Conservation (phyloP, 2,797 vertebrate species). For the Sylvilagus floridanus region DNA sequence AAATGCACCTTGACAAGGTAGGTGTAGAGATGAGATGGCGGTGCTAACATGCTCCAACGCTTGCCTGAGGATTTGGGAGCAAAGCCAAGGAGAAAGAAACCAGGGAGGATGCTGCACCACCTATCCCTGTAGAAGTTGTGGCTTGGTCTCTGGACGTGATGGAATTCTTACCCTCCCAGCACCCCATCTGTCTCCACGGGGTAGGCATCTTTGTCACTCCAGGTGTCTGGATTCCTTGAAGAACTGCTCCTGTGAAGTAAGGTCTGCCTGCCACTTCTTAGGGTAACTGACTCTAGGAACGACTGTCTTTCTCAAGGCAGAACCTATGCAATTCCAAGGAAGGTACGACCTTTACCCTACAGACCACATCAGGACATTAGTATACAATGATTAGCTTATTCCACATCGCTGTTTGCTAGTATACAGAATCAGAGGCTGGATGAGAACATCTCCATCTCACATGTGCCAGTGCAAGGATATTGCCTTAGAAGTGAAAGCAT, state of each 20-base stretch:
- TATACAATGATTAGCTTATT: background rate
- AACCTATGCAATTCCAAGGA: background rate
- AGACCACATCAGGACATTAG: constrained; percentile 4
- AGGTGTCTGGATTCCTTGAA: constrained; percentile 66
- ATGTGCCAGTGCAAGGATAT: background rate
- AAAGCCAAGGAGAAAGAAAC: background rate
- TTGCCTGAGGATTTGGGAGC: constrained; percentile 5
- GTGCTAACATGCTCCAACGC: background rate
- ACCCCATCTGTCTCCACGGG: background rate
- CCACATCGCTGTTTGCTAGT: background rate
- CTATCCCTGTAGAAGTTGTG: background rate
- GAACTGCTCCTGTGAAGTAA: constrained; percentile 50
- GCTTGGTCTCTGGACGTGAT: background rate
- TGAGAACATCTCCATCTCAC: background rate
- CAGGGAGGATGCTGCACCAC: background rate
- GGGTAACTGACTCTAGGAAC: constrained; percentile 73
- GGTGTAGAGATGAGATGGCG: background rate
- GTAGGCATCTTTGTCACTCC: constrained; percentile 54
- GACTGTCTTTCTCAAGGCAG: constrained; percentile 67
- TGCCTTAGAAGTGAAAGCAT: background rate
- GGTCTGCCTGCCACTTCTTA: constrained; percentile 56
- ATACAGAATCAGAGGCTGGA: background rate
- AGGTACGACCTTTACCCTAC: constrained; percentile 54
- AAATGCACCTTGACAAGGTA: constrained; percentile 18
- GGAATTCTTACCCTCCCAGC: background rate